Conservation (phyloP, 2,113 vertebrate species). For the Murina feae region DNA sequence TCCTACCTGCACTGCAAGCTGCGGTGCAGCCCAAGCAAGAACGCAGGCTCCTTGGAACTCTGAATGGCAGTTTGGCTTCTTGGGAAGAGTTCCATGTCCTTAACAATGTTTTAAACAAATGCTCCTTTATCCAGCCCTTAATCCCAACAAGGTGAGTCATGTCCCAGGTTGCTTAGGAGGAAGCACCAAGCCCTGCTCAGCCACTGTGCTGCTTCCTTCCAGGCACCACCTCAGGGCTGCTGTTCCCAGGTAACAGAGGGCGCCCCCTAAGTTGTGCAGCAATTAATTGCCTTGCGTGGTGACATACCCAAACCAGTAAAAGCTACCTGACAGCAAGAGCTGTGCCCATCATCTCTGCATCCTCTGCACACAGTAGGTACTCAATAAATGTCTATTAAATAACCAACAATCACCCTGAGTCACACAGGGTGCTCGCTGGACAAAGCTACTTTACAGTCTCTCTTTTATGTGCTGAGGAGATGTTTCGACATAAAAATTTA, state of each 20-base stretch:
- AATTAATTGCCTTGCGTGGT: background rate
- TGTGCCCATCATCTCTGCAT: background rate
- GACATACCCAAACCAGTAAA: background rate
- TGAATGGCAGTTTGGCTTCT: constrained; percentile 10
- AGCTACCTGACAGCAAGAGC: background rate
- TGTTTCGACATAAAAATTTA: background rate
- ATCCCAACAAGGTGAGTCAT: constrained; percentile 32
- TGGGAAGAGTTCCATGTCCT: constrained; percentile 10
- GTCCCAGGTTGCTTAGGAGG: constrained; percentile 10
- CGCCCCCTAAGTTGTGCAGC: background rate
- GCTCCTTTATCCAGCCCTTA: constrained; percentile 20
- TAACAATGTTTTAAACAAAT: constrained; percentile 30
- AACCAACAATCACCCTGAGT: background rate
- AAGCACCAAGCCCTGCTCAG: background rate
- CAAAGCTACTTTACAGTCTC: background rate
- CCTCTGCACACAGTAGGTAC: background rate
- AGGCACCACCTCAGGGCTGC: background rate
- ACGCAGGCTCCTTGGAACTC: background rate
- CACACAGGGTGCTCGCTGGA: background rate
- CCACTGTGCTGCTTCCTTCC: background rate
- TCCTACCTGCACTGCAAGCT: constrained; percentile 3
- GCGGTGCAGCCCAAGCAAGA: background rate
- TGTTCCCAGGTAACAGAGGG: background rate
- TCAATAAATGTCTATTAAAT: background rate
- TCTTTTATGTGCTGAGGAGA: background rate